A percentile compares a stretch with the other conserved stretches of the same genome.
Conservation (phyloP, 2,113 vertebrate species). For the Cochlearius cochlearius region DNA sequence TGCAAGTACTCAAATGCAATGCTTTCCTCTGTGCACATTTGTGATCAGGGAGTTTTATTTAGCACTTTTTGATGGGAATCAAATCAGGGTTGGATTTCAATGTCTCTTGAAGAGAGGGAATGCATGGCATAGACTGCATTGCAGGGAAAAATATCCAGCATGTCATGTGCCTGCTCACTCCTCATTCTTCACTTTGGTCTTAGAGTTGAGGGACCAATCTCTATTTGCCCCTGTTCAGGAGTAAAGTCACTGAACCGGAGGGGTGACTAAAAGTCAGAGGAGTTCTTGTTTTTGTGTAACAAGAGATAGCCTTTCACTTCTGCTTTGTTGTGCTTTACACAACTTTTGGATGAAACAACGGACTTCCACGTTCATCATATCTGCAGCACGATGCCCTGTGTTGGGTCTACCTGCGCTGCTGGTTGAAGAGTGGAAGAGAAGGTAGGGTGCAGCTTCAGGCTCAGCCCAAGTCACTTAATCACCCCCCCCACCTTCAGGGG, state of each 20-base stretch:
- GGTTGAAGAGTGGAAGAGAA: not conserved
- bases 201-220: not conserved
- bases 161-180: not conserved
- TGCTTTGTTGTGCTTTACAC: not conserved
- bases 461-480: not conserved
- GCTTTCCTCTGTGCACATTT: not conserved
- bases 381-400: not conserved
- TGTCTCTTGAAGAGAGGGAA: not conserved
- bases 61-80: not conserved
- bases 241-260: not conserved
- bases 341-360: not conserved
- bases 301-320: not conserved
- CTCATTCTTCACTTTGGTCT: not conserved
- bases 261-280: not conserved
- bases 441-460: not conserved
- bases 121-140: not conserved
- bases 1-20: not conserved
- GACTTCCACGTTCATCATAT: rapidly evolving
- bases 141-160: not conserved
- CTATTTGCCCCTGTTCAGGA: not conserved
- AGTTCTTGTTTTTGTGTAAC: not conserved
- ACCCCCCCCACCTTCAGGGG: not conserved
- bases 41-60: slow-evolving; percentile 6
- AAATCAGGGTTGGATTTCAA: slow-evolving; percentile 13
- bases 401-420: rapidly evolving